Percentiles rank a stretch among this genome's conserved stretches.
Evolutionary conservation across 2,113 vertebrate species (phyloP).

Genomic region (Melanotaenia duboulayi): DNA sequence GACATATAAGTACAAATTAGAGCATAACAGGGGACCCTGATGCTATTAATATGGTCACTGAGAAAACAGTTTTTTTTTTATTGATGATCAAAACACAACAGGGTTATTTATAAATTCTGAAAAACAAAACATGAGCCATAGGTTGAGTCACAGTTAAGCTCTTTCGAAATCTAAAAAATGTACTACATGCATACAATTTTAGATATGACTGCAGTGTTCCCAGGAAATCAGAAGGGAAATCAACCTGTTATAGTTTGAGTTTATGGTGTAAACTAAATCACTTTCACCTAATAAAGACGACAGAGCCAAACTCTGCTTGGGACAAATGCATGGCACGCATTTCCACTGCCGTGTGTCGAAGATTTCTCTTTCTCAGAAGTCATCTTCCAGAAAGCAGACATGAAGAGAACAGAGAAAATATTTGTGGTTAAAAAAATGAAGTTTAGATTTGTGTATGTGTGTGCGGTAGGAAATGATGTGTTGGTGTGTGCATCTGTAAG

Average conservation of each 20-base stretch:
- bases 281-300: neutral
- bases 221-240: neutral
- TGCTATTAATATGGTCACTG: neutral
- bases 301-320: neutral
- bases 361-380: neutral
- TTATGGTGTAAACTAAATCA: neutral
- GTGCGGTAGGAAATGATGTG: neutral
- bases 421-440: neutral
- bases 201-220: no score
- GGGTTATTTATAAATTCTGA: neutral
- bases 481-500: neutral
- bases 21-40: neutral
- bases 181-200: no score
- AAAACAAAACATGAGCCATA: neutral
- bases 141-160: neutral
- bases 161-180: neutral
- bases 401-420: neutral
- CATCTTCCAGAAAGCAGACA: slow-evolving; percentile 1
- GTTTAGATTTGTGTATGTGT: neutral
- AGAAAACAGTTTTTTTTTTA: slow-evolving; percentile 4
- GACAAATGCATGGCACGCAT: neutral
- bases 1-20: neutral
- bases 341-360: slow-evolving; percentile 2
- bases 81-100: slow-evolving; percentile 13
- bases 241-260: no score